A percentile compares a stretch with the other conserved stretches of the same genome.
phyloP scores from a whole-genome alignment of 2,888 invertebrate species.

The Hipparchia sbordonii region DNA sequence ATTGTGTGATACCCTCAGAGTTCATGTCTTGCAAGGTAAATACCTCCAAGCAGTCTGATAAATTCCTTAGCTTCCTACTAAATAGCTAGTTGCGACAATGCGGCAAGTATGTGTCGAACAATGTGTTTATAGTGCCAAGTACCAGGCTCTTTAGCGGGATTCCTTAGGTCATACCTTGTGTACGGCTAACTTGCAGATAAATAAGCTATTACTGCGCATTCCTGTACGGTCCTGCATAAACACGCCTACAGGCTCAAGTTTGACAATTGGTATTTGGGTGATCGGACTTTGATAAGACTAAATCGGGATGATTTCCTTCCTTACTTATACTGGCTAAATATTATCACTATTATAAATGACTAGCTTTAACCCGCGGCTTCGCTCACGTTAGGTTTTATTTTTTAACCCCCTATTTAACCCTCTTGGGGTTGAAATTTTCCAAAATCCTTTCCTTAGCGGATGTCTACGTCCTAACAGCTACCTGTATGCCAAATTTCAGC shows the following conservation, averaged over 20 bases:
- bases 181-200: slow-evolving; percentile 39
- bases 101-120: slow-evolving; percentile 80
- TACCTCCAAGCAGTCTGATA: slow-evolving; percentile 65
- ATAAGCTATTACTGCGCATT: slow-evolving; percentile 39
- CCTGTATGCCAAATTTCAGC: too few relatives aligned
- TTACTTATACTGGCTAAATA: too few relatives aligned
- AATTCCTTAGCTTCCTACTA: slow-evolving; percentile 68
- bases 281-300: not conserved
- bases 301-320: too few relatives aligned
- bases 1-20: slow-evolving; percentile 59
- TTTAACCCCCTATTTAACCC: too few relatives aligned
- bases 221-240: slow-evolving; percentile 21
- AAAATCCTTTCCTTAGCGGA: too few relatives aligned
- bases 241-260: not conserved
- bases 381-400: too few relatives aligned
- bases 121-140: slow-evolving; percentile 80
- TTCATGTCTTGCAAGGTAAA: slow-evolving; percentile 62
- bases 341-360: too few relatives aligned
- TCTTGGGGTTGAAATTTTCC: too few relatives aligned
- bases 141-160: slow-evolving; percentile 71
- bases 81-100: slow-evolving; percentile 73
- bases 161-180: slow-evolving; percentile 44
- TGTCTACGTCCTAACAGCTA: too few relatives aligned
- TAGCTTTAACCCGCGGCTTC: too few relatives aligned
- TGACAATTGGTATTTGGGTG: not conserved